phyloP scores from a whole-genome alignment of 2,113 vertebrate genomes.

The Epinephelus cyanopodus region DNA sequence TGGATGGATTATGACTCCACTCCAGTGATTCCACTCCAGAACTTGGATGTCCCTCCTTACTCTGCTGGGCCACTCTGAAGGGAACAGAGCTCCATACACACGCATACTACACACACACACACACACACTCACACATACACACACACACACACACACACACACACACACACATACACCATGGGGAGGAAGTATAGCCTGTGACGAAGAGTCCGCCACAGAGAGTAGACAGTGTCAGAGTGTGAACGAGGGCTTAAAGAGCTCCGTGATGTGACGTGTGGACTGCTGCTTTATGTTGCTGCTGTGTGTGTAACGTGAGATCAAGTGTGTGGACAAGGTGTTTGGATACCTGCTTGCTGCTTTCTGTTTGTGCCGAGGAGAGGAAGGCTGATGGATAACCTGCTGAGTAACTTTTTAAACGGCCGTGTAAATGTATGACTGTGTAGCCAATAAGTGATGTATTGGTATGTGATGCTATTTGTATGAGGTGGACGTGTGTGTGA shows the following conservation, averaged over 20 bases:
- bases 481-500: background rate
- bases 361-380: slow-evolving; percentile 8
- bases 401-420: slow-evolving; percentile 54
- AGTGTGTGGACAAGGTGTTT: slow-evolving; percentile 51
- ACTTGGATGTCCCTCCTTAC: slow-evolving; percentile 57
- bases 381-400: slow-evolving; percentile 41
- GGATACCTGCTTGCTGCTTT: slow-evolving; percentile 42
- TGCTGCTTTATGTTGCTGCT: slow-evolving; percentile 30
- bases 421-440: background rate
- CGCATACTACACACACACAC: slow-evolving; percentile 37
- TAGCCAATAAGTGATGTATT: background rate
- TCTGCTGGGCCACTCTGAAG: slow-evolving; percentile 59
- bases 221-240: slow-evolving; percentile 55
- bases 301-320: slow-evolving; percentile 49
- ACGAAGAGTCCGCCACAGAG: slow-evolving; percentile 48
- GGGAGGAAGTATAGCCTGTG: slow-evolving; percentile 77
- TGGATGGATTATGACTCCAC: slow-evolving; percentile 55
- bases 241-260: slow-evolving; percentile 53
- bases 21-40: slow-evolving; percentile 73
- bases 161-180: slow-evolving; percentile 41
- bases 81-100: slow-evolving; percentile 60
- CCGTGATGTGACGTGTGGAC: slow-evolving; percentile 59
- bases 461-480: background rate
- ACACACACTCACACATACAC: slow-evolving; percentile 48
- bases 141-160: slow-evolving; percentile 42